phyloP scores from a whole-genome alignment of 92 coral and sea anemone genomes.

The Porites evermanni region DNA sequence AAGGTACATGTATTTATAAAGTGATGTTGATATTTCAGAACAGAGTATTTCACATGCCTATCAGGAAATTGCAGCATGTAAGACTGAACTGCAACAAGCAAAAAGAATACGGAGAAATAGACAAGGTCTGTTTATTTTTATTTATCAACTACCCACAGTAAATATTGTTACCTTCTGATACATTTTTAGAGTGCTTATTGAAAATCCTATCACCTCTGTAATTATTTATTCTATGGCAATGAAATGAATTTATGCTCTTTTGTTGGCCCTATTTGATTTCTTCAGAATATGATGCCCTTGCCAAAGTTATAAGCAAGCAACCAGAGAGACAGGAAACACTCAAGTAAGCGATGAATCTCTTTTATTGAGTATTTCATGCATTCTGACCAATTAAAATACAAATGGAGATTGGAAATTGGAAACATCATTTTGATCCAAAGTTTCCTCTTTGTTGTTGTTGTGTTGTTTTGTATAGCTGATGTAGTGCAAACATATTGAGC shows the following conservation, averaged over 20 bases:
- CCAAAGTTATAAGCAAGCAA: slow-evolving; percentile 88
- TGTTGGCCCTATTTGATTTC: background rate
- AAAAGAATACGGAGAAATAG: slow-evolving; percentile 93
- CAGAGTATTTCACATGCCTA: slow-evolving; percentile 91
- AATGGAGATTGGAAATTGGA: no score
- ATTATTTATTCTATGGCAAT: no score
- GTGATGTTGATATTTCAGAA: slow-evolving; percentile 49
- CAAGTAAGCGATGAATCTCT: slow-evolving; percentile 53
- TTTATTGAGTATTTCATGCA: background rate
- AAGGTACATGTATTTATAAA: background rate
- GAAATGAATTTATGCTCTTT: background rate
- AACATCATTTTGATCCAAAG: no score
- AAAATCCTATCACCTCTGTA: no score
- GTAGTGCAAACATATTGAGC: no score
- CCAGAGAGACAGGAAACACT: slow-evolving; percentile 98
- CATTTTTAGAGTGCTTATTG: no score
- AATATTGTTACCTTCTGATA: no score
- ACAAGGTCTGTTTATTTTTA: slow-evolving; percentile 70
- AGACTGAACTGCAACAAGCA: slow-evolving; percentile 90
- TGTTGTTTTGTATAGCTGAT: no score
- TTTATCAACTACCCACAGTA: background rate
- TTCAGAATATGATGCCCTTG: slow-evolving; percentile 97
- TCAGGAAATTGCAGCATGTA: slow-evolving; percentile 89
- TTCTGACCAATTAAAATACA: no score
- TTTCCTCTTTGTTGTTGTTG: no score